Evolutionary conservation across 2,113 vertebrate species (phyloP).

Genomic region (Macroglossus sobrinus): DNA sequence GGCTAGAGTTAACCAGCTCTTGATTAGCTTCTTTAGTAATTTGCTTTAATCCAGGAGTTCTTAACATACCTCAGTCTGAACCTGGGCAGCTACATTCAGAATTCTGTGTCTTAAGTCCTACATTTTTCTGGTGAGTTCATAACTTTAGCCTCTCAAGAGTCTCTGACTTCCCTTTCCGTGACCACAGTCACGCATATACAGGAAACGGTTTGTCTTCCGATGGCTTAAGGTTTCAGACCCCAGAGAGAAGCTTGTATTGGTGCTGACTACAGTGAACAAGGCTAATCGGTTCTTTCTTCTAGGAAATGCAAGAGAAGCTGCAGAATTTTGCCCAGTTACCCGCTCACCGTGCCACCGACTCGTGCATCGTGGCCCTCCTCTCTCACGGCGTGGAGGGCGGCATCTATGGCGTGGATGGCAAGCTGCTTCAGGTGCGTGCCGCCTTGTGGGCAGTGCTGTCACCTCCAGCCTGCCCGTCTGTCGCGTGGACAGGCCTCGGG

Average conservation of each 20-base stretch:
- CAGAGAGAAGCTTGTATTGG: background rate
- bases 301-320: conserved; percentile 91
- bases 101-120: background rate
- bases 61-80: background rate
- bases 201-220: background rate
- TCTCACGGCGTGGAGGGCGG: conserved; percentile 96
- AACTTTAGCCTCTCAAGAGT: background rate
- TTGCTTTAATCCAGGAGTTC: background rate
- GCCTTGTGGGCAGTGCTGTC: background rate
- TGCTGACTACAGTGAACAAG: background rate
- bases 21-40: background rate
- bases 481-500: background rate
- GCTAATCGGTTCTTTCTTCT: conserved; percentile 25
- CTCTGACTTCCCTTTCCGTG: background rate
- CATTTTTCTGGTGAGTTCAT: background rate
- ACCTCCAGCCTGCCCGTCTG: accelerated
- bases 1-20: background rate
- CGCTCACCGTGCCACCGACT: conserved; percentile 86
- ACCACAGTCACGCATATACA: background rate
- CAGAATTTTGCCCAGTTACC: conserved; percentile 84
- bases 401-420: conserved; percentile 93
- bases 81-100: background rate
- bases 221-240: background rate
- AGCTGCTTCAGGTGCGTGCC: conserved; percentile 87
- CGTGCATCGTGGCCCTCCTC: conserved; percentile 92